These are phyloP conservation scores for Halocynthia roretzi DNA, from an alignment of 23 tunicate species.

Conservation along the genomic window DNA sequence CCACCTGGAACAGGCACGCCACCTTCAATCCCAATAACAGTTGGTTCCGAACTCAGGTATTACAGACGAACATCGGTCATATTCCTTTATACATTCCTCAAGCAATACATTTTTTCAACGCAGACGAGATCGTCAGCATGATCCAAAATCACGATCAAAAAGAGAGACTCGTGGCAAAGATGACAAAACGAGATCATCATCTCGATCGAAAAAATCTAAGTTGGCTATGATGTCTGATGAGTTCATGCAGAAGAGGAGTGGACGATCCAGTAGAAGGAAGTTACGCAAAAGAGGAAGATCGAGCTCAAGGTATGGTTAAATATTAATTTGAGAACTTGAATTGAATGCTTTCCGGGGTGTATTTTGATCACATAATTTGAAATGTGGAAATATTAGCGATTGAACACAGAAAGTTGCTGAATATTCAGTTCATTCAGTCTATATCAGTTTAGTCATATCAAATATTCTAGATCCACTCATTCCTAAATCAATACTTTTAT, in stretches of 20 bases:
- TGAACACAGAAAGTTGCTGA: too few relatives aligned
- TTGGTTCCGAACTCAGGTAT: background rate
- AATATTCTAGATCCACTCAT: too few relatives aligned
- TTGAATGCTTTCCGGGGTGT: too few relatives aligned
- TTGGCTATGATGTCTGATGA: constrained; percentile 82
- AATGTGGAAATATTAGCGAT: too few relatives aligned
- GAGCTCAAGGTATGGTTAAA: background rate
- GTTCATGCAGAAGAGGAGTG: constrained; percentile 32
- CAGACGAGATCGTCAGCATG: too few relatives aligned
- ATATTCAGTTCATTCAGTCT: too few relatives aligned
- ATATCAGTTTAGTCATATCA: too few relatives aligned
- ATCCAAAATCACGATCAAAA: background rate
- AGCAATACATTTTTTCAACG: background rate
- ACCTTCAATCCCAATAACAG: constrained; percentile 4
- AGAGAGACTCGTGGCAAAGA: background rate
- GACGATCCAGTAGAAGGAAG: background rate
- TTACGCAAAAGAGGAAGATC: background rate
- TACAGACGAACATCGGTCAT: background rate
- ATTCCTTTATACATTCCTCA: background rate
- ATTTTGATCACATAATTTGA: too few relatives aligned
- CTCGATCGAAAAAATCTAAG: constrained; percentile 46
- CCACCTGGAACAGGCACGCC: constrained; percentile 49
- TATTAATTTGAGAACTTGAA: background rate
- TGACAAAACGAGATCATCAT: background rate
- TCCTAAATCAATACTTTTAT: too few relatives aligned